Conservation (phyloP, 1,140 invertebrate genomes). For the Dufourea novaeangliae region DNA sequence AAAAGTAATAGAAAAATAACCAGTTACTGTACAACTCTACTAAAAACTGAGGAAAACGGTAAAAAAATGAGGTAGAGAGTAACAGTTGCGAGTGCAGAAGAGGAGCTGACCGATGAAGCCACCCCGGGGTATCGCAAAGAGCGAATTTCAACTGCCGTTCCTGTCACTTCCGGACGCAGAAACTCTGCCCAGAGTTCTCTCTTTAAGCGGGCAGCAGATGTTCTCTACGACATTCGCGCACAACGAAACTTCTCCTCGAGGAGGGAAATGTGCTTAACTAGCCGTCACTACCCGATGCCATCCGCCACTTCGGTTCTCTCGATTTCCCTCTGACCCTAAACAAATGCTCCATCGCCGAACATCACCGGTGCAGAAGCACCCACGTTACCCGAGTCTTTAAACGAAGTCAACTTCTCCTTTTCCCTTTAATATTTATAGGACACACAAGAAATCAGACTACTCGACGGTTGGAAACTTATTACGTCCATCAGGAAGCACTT, state of each 20-base stretch:
- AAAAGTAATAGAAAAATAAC: neutral
- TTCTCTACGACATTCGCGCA: conserved; percentile 61
- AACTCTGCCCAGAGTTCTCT: conserved; percentile 48
- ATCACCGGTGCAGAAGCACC: neutral
- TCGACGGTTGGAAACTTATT: neutral
- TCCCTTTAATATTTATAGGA: neutral
- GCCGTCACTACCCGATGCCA: conserved; percentile 64
- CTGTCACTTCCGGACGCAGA: conserved; percentile 60
- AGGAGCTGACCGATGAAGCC: conserved; percentile 31
- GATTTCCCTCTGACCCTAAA: conserved; percentile 45
- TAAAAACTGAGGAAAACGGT: no score
- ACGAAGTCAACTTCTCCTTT: neutral
- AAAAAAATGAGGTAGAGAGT: neutral
- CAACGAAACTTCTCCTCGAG: conserved; percentile 47
- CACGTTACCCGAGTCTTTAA: neutral
- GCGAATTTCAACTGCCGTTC: conserved; percentile 59
- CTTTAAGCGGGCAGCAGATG: conserved; percentile 64
- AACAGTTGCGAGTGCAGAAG: conserved; percentile 5
- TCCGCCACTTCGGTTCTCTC: conserved; percentile 43
- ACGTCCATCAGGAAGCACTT: neutral
- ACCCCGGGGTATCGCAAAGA: conserved; percentile 45
- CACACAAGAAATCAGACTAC: no score
- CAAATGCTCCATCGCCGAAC: conserved; percentile 39
- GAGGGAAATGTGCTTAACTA: conserved; percentile 62
- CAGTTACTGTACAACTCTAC: neutral